Evolutionary conservation across 2,113 vertebrate genomes (phyloP).

Genomic region (Seriola aureovittata): DNA sequence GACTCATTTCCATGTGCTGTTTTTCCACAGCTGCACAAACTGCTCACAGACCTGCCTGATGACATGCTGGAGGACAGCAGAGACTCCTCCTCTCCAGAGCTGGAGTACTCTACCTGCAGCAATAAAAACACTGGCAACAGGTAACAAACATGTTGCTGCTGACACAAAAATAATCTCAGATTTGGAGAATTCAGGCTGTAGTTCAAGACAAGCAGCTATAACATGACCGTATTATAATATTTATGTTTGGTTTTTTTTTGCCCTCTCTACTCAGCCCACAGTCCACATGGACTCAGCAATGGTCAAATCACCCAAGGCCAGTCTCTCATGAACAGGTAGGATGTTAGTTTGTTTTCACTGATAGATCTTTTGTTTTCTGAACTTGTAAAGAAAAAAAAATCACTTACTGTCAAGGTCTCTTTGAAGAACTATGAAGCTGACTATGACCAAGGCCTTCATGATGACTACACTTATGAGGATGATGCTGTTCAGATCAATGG

Average conservation of each 20-base stretch:
- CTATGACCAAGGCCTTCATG: conserved; percentile 70
- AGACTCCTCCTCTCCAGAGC: conserved; percentile 88
- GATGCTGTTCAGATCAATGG: conserved; percentile 68
- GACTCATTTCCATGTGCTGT: conserved; percentile 74
- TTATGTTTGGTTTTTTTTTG: conserved; percentile 1
- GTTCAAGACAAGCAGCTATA: neutral
- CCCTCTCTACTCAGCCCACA: conserved; percentile 78
- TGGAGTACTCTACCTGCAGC: conserved; percentile 85
- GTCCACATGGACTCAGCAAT: conserved; percentile 82
- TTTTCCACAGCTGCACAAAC: conserved; percentile 89
- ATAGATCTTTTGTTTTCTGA: conserved; percentile 3
- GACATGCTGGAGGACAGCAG: conserved; percentile 96
- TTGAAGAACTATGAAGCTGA: conserved; percentile 79
- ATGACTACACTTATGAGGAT: conserved; percentile 77
- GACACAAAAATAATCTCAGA: neutral
- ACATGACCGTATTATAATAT: neutral
- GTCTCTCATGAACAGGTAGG: conserved; percentile 82
- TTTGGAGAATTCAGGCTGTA: neutral
- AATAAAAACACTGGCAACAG: conserved; percentile 81
- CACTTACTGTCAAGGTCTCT: conserved; percentile 19
- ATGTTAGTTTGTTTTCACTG: conserved; percentile 15
- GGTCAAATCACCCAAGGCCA: conserved; percentile 81
- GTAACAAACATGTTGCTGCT: conserved; percentile 74
- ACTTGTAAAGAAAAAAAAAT: neutral
- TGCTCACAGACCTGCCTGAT: conserved; percentile 96